Conservation (phyloP, 53 echinoderm and acorn worm species). For the Patiria pectinifera region DNA sequence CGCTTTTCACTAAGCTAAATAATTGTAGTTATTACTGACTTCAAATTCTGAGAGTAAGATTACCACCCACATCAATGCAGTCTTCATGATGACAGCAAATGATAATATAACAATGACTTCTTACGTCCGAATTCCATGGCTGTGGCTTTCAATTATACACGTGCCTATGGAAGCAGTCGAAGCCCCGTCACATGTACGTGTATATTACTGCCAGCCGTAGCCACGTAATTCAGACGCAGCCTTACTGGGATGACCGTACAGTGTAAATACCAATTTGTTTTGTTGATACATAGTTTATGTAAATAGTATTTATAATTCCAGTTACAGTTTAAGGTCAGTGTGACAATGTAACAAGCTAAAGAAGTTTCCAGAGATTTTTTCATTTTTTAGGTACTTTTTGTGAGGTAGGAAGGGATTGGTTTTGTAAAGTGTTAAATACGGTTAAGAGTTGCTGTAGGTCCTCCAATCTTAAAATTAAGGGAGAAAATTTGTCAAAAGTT, state of each 20-base stretch:
- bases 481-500: not conserved
- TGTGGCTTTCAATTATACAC: too few relatives aligned
- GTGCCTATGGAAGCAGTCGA: too few relatives aligned
- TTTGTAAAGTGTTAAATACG: not conserved
- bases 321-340: constrained; percentile 9
- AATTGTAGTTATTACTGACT: too few relatives aligned
- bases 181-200: too few relatives aligned
- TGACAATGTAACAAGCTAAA: not conserved
- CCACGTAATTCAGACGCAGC: too few relatives aligned
- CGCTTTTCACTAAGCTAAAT: too few relatives aligned
- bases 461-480: not conserved
- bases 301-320: constrained; percentile 51
- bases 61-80: not conserved
- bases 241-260: not conserved
- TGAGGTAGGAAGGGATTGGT: not conserved
- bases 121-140: too few relatives aligned
- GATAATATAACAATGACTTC: too few relatives aligned
- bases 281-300: constrained; percentile 7
- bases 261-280: constrained; percentile 21
- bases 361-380: not conserved
- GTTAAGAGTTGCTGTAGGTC: not conserved
- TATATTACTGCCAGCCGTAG: too few relatives aligned
- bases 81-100: not conserved
- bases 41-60: too few relatives aligned
- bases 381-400: not conserved